Percentiles rank a stretch among this genome's conserved stretches.
These are phyloP conservation scores for Dinomys branickii DNA, from an alignment of 2,113 vertebrate genomes.

Conservation along the genomic window DNA sequence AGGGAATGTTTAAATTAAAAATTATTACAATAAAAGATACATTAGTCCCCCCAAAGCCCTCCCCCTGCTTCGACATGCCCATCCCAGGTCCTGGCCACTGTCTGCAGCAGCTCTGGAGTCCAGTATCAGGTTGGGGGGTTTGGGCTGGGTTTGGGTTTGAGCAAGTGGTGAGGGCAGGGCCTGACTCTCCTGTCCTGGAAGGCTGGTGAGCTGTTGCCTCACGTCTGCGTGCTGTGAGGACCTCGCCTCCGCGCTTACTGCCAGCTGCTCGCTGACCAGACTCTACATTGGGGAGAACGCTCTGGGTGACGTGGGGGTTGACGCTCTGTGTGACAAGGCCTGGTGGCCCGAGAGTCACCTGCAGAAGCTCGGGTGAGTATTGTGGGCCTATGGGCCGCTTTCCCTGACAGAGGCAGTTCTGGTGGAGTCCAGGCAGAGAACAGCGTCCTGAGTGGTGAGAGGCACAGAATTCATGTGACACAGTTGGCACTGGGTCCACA, in stretches of 20 bases:
- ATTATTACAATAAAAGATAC: background rate
- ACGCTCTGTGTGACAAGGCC: slow-evolving; percentile 63
- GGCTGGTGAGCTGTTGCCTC: slow-evolving; percentile 85
- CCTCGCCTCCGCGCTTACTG: slow-evolving; percentile 66
- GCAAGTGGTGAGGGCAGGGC: too few species aligned
- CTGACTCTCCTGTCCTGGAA: slow-evolving; percentile 50
- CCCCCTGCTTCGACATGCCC: background rate
- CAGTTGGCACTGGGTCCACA: background rate
- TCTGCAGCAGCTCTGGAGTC: background rate
- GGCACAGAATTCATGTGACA: background rate
- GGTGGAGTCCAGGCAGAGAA: too few species aligned
- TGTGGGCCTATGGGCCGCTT: background rate
- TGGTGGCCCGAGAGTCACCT: slow-evolving; percentile 50
- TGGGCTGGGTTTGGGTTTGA: background rate
- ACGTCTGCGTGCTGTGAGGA: slow-evolving; percentile 79
- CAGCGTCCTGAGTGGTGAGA: background rate
- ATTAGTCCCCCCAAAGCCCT: background rate
- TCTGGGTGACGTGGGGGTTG: slow-evolving; percentile 69
- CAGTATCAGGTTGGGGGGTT: too few species aligned
- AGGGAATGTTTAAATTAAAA: background rate
- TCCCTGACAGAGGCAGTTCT: too few species aligned
- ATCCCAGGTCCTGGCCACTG: background rate
- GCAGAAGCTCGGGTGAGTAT: slow-evolving; percentile 76
- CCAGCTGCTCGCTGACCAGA: slow-evolving; percentile 76
- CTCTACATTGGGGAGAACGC: slow-evolving; percentile 75